A percentile compares a stretch with the other conserved stretches of the same genome.
Evolutionary conservation across 30 jellyfish, hydroid and myxozoan species (phyloP).

Genomic region (Aurelia aurita): DNA sequence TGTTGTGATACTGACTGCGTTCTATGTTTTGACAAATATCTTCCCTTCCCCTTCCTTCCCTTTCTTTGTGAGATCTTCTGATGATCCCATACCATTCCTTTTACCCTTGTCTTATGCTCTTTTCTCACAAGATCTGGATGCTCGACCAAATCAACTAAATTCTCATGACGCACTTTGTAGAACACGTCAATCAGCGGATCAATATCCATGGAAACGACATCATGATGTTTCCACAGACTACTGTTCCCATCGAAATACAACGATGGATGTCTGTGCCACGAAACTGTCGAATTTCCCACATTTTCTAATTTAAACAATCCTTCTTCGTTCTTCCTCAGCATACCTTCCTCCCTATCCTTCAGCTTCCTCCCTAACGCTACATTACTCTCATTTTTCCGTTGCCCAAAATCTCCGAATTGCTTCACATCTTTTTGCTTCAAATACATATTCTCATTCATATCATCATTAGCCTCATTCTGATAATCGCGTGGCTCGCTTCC

Average conservation of each 20-base stretch:
- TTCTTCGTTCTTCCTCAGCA: neutral
- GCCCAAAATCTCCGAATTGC: neutral
- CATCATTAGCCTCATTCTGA: slow-evolving; percentile 4
- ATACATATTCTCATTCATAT: neutral
- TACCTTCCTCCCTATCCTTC: neutral
- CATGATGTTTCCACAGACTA: slow-evolving; percentile 72
- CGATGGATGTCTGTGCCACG: neutral
- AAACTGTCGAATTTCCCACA: neutral
- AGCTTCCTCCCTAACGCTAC: neutral
- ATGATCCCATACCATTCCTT: neutral
- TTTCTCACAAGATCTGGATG: slow-evolving; percentile 3
- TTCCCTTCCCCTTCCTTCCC: neutral
- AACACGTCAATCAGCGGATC: slow-evolving; percentile 56
- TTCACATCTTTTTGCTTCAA: neutral
- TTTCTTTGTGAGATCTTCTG: neutral
- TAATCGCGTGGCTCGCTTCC: neutral
- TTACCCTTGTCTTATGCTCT: neutral
- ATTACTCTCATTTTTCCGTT: neutral
- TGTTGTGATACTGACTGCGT: too few relatives aligned
- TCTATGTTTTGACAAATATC: neutral
- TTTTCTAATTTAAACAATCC: neutral
- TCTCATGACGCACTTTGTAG: slow-evolving; percentile 59
- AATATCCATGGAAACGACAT: slow-evolving; percentile 59
- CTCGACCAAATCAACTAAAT: slow-evolving; percentile 48
- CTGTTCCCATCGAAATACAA: slow-evolving; percentile 68